Evolutionary conservation across 2,797 vertebrate species (phyloP), one percentile per base, ranked within the genome.

Genomic region (Coranthus polyacanthus): DNA sequence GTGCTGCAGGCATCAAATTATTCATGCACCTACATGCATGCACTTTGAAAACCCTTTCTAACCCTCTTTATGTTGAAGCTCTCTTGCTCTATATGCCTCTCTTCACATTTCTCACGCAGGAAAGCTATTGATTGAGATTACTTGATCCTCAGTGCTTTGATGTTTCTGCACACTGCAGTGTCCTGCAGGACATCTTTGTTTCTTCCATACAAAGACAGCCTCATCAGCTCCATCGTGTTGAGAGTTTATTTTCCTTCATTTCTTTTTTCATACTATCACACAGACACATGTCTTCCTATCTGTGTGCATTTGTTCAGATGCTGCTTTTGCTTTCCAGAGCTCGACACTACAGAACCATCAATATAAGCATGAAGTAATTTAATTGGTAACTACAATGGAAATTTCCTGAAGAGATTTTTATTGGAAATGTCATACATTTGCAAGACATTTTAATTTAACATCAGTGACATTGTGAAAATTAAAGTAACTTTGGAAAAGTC

Each of bases 371-470:
- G 41, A 16, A 42, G 15, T 59, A 36, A 71, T 75, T 53, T 16
- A 20, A 38, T 57, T 45, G 56, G 75, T 46, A 45, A 62, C 74
- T 20, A 51, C 32, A 75, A 65, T 77, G 21, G 15, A 26, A 42
- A 43, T 57, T 47, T 44, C 24, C 17, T 16, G 2, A 32, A 45
- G 49, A 68, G 26, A 69, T 24, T 59, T 75, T n/a, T 15, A n/a
- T 63, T 39, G 29, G 55, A 84, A 55, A 63, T 65, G 49, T 59
- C 29, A 65, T 75, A 41, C 22, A 73, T 80, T 37, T n/a, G n/a
- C n/a, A n/a, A n/a, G n/a, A n/a, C n/a, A n/a, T n/a, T n/a, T n/a
- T 82, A 74, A 69, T 84, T 74, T 65, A 63, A 5, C 78, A 79
- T 65, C 22, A 15, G 37, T 45, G 59, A 71, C 56, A 52, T n/a